These are phyloP conservation scores for Mus spicilegus DNA, from an alignment of 2,113 vertebrate genomes.

Conservation along the genomic window DNA sequence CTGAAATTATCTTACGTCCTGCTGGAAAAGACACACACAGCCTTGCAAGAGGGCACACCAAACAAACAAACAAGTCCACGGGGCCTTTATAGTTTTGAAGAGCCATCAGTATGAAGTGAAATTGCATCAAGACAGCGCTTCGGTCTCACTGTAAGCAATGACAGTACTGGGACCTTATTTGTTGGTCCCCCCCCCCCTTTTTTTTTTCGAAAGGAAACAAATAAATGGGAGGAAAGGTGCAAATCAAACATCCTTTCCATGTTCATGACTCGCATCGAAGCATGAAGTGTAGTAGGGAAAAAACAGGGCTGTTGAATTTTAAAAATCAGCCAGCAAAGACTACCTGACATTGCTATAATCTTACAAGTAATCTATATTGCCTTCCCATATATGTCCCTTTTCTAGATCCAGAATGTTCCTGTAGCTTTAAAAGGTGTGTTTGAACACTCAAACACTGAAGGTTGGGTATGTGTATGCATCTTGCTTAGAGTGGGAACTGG, in stretches of 20 bases:
- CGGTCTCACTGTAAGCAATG: slow-evolving; percentile 34
- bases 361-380: slow-evolving; percentile 46
- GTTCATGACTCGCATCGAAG: slow-evolving; percentile 32
- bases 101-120: slow-evolving; percentile 49
- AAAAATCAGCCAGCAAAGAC: slow-evolving; percentile 51
- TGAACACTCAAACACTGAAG: slow-evolving; percentile 15
- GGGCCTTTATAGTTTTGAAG: slow-evolving; percentile 42
- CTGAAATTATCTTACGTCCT: slow-evolving; percentile 32
- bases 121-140: slow-evolving; percentile 43
- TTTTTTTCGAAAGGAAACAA: slow-evolving; percentile 48
- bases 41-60: background rate
- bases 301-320: slow-evolving; percentile 48
- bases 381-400: background rate
- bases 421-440: background rate
- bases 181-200: background rate
- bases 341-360: background rate
- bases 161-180: slow-evolving; percentile 49
- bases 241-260: slow-evolving; percentile 52
- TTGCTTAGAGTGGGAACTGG: background rate
- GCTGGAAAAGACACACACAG: background rate
- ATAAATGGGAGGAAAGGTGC: background rate
- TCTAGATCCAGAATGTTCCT: slow-evolving; percentile 24
- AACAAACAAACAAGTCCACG: background rate
- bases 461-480: background rate
- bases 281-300: slow-evolving; percentile 24